Percentiles rank a stretch among this genome's conserved stretches.
These are phyloP conservation scores for Pleuronectes platessa DNA, from an alignment of 2,113 vertebrate genomes.

Conservation along the genomic window DNA sequence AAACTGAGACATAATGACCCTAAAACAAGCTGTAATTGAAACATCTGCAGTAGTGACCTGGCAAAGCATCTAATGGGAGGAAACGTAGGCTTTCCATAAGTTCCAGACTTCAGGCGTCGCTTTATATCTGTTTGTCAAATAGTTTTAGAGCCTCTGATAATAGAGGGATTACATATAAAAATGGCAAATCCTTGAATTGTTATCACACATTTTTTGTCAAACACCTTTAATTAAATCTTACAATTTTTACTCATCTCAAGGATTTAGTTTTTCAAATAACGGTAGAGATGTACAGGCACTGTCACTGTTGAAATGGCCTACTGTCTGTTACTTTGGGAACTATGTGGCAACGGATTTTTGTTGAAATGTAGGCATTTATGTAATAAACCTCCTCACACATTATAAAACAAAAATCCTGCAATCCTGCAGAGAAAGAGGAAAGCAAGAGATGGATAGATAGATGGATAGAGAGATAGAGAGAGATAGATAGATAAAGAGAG, in stretches of 20 bases:
- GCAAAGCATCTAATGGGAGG: too few relatives aligned
- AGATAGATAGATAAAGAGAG: conserved; percentile 6
- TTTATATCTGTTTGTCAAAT: not conserved
- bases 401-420: not conserved
- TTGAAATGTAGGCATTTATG: not conserved
- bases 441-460: conserved; percentile 7
- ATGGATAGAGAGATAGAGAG: conserved; percentile 1
- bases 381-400: not conserved
- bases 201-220: not conserved
- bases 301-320: too few relatives aligned
- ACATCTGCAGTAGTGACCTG: too few relatives aligned
- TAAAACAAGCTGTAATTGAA: too few relatives aligned
- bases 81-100: not conserved
- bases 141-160: not conserved
- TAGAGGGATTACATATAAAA: not conserved
- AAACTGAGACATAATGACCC: too few relatives aligned
- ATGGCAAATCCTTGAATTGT: not conserved
- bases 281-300: not conserved
- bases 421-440: conserved; percentile 58
- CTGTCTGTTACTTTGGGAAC: too few relatives aligned
- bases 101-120: too few relatives aligned
- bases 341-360: not conserved
- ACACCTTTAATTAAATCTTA: not conserved
- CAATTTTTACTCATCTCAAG: not conserved
- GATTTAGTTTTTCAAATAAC: too few relatives aligned